Base-by-base conservation (phyloP, 2,888 invertebrate species). In the Dryobotodes eremita region DNA sequence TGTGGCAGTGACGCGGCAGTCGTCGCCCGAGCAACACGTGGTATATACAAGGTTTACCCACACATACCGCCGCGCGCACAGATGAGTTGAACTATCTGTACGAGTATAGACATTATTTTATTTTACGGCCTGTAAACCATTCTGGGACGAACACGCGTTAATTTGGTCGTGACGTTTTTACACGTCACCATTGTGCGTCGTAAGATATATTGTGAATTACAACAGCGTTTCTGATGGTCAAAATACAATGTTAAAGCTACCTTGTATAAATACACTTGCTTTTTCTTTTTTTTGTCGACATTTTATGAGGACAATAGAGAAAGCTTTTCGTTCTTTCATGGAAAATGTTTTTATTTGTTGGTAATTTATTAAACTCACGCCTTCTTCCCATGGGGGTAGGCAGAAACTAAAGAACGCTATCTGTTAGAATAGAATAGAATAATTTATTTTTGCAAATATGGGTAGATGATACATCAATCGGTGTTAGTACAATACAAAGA, bases 131-230 rank as follows among this genome's bases (percentile, higher is more conserved):
- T 46, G n/a, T 81, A 62, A 82, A 82, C 31, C 42, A n/a, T 68
- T 42, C 26, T 57, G 50, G 26, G 48, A 1, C n/a, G 31, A 50
- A 71, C 48, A 42, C 59, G 23, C 70, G 65, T 66, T 62, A 77
- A 83, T 77, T 83, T 31, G 55, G 3, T 0, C 42, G 26, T 57
- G 55, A 57, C 53, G 42, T 66, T 82, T 82, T 82, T 59, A 81
- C 53, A 57, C 57, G 75, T 81, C 69, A 53, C n/a, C 50, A 57
- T 66, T 71, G 77, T 55, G 42, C 42, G 65, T 8, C 61, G 57
- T 31, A 57, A 71, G 71, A 77, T 77, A 50, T 83, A 76, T 48
- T 61, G 65, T 70, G 83, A 53, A 80, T 70, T 55, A 70, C 75
- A 50, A 53, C 68, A 64, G 26, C 59, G 36, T 53, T 53, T 42